Percentiles rank a stretch among this genome's conserved stretches.
These are phyloP conservation scores for Pachycephala philippinensis DNA, from an alignment of 2,113 vertebrate genomes.

Conservation along the genomic window DNA sequence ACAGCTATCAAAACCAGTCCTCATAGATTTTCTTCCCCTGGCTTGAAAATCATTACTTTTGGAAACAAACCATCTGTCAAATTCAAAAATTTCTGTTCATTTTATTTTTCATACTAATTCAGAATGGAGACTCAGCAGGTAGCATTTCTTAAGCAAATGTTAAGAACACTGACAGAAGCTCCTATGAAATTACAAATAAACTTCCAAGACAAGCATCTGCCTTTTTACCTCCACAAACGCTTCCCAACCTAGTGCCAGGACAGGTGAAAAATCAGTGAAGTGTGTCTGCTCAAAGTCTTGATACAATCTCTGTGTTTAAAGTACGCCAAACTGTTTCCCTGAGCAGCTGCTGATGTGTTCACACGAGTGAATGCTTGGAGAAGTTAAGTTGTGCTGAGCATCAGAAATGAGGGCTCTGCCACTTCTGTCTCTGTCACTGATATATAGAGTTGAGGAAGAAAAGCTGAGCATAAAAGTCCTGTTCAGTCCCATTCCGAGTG, in stretches of 20 bases:
- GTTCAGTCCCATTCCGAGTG: neutral
- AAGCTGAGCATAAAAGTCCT: neutral
- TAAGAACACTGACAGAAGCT: neutral
- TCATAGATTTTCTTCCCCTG: accelerated
- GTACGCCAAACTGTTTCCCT: neutral
- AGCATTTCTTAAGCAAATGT: neutral
- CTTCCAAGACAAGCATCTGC: neutral
- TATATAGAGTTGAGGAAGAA: neutral
- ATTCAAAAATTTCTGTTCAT: neutral
- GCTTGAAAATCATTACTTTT: neutral
- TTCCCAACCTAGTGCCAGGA: neutral
- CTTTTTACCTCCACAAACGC: neutral
- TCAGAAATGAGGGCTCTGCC: neutral
- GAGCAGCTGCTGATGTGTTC: neutral
- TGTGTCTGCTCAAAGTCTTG: neutral
- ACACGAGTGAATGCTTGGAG: neutral
- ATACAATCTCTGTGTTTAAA: neutral
- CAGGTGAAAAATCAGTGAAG: neutral
- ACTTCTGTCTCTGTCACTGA: neutral
- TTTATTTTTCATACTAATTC: neutral
- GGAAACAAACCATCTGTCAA: neutral
- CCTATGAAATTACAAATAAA: neutral
- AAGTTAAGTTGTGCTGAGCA: neutral
- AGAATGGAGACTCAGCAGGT: neutral
- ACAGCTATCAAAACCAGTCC: neutral